Conservation (phyloP, 2,113 vertebrate species). For the Myiozetetes cayanensis region DNA sequence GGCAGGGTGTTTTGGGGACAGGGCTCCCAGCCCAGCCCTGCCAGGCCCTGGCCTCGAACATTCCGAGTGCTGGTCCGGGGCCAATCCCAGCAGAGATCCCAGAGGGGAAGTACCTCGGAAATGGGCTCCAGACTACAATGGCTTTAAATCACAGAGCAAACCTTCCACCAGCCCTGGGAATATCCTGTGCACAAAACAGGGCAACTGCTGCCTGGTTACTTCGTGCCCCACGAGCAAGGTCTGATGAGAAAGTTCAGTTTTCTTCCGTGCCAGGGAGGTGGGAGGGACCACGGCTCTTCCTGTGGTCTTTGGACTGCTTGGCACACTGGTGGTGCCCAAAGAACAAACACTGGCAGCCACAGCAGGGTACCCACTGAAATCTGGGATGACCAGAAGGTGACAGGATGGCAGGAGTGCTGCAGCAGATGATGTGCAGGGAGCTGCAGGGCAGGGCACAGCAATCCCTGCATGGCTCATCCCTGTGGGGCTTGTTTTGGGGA, state of each 20-base stretch:
- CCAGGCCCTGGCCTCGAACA: not conserved
- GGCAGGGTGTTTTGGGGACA: not conserved
- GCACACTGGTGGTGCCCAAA: not conserved
- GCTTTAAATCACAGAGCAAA: constrained; percentile 32
- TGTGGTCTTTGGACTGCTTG: not conserved
- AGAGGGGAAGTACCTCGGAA: constrained; percentile 63
- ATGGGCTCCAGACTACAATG: constrained; percentile 55
- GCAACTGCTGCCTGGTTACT: constrained; percentile 1
- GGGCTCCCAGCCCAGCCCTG: not conserved
- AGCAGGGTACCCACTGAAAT: not conserved
- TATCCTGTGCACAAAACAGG: constrained; percentile 58
- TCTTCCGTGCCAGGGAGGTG: not conserved
- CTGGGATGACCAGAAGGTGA: not conserved
- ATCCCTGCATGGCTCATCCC: accelerated
- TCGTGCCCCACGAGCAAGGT: not conserved
- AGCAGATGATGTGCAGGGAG: not conserved
- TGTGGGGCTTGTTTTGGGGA: not conserved
- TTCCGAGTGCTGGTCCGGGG: not conserved
- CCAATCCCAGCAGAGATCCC: constrained; percentile 52
- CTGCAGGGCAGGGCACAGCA: not conserved
- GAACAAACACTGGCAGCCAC: not conserved
- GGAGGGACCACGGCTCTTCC: not conserved
- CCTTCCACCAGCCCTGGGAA: constrained; percentile 31
- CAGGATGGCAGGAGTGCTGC: not conserved
- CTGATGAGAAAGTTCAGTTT: constrained; percentile 39